Evolutionary conservation across 2,888 invertebrate species (phyloP).

Genomic region (Mimas tiliae): DNA sequence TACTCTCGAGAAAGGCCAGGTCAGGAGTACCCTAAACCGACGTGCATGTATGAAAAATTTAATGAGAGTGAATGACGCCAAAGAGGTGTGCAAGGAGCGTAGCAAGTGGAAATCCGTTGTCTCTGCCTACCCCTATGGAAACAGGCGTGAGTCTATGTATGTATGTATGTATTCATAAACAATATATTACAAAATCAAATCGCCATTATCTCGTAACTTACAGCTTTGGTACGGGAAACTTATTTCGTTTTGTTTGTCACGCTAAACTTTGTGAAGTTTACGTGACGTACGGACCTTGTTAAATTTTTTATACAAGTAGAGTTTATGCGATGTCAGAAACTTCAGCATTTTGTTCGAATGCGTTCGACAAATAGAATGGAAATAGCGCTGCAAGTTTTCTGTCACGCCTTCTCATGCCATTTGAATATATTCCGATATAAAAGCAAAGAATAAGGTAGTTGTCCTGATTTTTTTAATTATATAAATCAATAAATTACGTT

Average conservation of each 20-base stretch:
- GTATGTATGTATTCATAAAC: too few relatives aligned
- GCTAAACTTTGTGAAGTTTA: slow-evolving; percentile 51
- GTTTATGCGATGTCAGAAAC: slow-evolving; percentile 5
- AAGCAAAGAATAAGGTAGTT: neutral
- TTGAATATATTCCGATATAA: neutral
- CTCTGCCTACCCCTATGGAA: too few relatives aligned
- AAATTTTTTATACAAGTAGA: slow-evolving; percentile 39
- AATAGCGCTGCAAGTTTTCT: slow-evolving; percentile 6
- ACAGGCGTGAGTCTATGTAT: too few relatives aligned
- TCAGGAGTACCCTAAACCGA: too few relatives aligned
- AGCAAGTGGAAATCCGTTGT: too few relatives aligned
- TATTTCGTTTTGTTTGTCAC: slow-evolving; percentile 54
- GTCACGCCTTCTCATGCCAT: neutral
- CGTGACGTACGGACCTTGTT: slow-evolving; percentile 45
- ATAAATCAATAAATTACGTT: too few relatives aligned
- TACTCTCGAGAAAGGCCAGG: too few relatives aligned
- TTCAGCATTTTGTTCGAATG: slow-evolving; percentile 16
- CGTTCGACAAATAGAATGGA: slow-evolving; percentile 3
- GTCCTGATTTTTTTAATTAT: too few relatives aligned
- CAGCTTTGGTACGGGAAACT: slow-evolving; percentile 39
- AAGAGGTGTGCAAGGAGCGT: too few relatives aligned
- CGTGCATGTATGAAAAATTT: too few relatives aligned
- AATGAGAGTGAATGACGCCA: too few relatives aligned
- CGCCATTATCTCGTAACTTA: slow-evolving; percentile 1
- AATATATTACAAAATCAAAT: slow-evolving; percentile 4